Percentiles rank a stretch among this genome's conserved stretches.
Evolutionary conservation across 64 coral and sea anemone species (phyloP).

Genomic region (Montipora efflorescens): DNA sequence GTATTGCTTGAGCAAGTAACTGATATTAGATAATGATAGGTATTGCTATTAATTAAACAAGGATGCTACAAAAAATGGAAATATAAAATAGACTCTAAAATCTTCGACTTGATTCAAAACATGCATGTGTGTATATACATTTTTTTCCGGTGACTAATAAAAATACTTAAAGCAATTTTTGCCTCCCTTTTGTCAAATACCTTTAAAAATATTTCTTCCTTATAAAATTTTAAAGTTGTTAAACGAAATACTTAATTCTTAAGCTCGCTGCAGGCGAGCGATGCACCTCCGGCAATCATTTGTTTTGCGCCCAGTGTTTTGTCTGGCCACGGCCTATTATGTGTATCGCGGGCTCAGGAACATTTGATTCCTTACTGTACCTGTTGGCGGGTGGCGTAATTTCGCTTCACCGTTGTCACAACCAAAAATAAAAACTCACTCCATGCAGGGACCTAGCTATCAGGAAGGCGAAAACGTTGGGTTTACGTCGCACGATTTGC

Average conservation of each 20-base stretch:
- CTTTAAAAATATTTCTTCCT: neutral
- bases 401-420: slow-evolving; percentile 38
- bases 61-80: too few species aligned
- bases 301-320: neutral
- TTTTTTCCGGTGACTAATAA: too few species aligned
- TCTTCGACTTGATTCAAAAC: too few species aligned
- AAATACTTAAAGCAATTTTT: too few species aligned
- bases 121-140: too few species aligned
- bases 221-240: neutral
- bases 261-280: neutral
- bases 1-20: too few species aligned
- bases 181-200: too few species aligned
- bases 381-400: slow-evolving; percentile 55
- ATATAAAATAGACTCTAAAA: too few species aligned
- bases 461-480: neutral
- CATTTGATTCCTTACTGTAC: neutral
- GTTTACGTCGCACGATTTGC: neutral
- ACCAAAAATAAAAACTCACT: slow-evolving; percentile 49
- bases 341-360: neutral
- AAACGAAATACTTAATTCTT: neutral
- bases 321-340: neutral
- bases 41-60: too few species aligned
- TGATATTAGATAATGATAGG: too few species aligned
- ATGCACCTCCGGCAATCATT: too few species aligned
- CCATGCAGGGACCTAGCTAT: slow-evolving; percentile 21